phyloP scores from a whole-genome alignment of 2,888 invertebrate genomes.

The Lycia hirtaria region DNA sequence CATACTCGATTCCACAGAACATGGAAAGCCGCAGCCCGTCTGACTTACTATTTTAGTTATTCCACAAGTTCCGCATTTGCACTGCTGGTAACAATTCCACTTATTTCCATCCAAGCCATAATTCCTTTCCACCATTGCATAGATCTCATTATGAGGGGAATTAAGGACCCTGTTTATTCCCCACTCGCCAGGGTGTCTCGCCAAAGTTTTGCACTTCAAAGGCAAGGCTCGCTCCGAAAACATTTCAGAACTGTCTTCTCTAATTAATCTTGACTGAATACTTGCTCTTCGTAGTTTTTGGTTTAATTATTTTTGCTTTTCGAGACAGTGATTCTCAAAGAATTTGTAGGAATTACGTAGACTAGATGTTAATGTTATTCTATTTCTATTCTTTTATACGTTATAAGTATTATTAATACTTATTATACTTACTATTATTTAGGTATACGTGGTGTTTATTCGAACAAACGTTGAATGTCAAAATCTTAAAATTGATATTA shows the following conservation, averaged over 20 bases:
- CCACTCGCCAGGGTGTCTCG: conserved; percentile 8
- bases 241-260: conserved; percentile 17
- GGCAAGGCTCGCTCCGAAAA: conserved; percentile 8
- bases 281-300: conserved; percentile 10
- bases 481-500: too few relatives aligned
- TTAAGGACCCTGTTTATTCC: conserved; percentile 9
- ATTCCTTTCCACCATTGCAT: neutral
- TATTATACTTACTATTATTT: too few relatives aligned
- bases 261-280: conserved; percentile 22
- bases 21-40: too few relatives aligned
- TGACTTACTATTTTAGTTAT: too few relatives aligned
- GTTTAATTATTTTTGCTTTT: conserved; percentile 8
- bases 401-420: too few relatives aligned
- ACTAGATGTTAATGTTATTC: neutral
- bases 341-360: neutral
- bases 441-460: too few relatives aligned
- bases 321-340: neutral
- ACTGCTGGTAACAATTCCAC: too few relatives aligned
- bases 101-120: neutral
- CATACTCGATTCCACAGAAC: too few relatives aligned
- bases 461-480: too few relatives aligned
- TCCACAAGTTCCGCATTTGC: too few relatives aligned
- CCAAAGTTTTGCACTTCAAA: conserved; percentile 20
- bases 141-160: conserved; percentile 17
- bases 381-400: too few relatives aligned